phyloP scores from a whole-genome alignment of 2,797 vertebrate genomes.

The Gobio occitaniae region DNA sequence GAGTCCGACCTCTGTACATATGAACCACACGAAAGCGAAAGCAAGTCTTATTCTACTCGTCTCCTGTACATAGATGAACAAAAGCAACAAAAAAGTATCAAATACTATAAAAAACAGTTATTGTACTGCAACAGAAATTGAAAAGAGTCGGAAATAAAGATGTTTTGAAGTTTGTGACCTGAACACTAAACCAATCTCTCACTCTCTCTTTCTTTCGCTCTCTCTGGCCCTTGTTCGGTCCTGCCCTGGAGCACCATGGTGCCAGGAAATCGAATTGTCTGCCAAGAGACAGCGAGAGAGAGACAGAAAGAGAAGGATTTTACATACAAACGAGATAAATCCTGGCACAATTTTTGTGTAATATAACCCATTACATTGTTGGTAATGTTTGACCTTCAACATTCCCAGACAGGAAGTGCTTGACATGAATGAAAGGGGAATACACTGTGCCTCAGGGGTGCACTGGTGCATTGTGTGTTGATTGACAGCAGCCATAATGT shows the following conservation, averaged over 20 bases:
- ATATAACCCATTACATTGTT: slow-evolving; percentile 75
- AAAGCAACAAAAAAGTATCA: slow-evolving; percentile 82
- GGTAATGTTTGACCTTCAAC: slow-evolving; percentile 75
- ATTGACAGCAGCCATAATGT: slow-evolving; percentile 69
- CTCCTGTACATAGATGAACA: slow-evolving; percentile 84
- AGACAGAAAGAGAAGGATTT: slow-evolving; percentile 63
- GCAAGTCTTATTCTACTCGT: slow-evolving; percentile 76
- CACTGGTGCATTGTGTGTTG: slow-evolving; percentile 66
- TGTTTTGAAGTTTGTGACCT: slow-evolving; percentile 82
- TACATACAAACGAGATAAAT: slow-evolving; percentile 63
- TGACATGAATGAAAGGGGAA: slow-evolving; percentile 59
- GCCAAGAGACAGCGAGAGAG: slow-evolving; percentile 59
- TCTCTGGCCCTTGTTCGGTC: slow-evolving; percentile 49
- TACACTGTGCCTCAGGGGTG: slow-evolving; percentile 71
- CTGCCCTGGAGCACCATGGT: slow-evolving; percentile 53
- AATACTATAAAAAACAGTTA: slow-evolving; percentile 79
- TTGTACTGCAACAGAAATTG: slow-evolving; percentile 79
- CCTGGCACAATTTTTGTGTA: slow-evolving; percentile 75
- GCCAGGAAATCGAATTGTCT: slow-evolving; percentile 57
- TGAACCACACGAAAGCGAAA: slow-evolving; percentile 68
- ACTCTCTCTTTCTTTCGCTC: slow-evolving; percentile 62
- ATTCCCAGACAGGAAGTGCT: slow-evolving; percentile 67
- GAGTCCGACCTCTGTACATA: slow-evolving; percentile 81
- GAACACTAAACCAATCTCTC: slow-evolving; percentile 75
- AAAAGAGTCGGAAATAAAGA: slow-evolving; percentile 73